Evolutionary conservation across 37 sponge, comb jelly and placozoan genomes (phyloP).

Genomic region (Aphrocallistes beatrix): DNA sequence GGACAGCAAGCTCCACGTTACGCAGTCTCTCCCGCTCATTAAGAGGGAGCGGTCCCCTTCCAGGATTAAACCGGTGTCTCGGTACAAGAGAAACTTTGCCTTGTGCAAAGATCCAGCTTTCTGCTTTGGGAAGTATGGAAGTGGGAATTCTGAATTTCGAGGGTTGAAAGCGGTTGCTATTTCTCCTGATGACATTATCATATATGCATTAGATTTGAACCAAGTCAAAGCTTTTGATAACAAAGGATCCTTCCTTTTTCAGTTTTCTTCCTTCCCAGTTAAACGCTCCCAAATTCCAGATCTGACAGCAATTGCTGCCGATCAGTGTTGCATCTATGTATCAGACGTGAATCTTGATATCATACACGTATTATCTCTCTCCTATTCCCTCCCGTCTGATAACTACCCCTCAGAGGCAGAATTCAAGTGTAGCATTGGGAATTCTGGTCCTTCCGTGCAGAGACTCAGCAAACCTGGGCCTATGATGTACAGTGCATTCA

Average conservation of each 20-base stretch:
- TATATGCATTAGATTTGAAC: neutral
- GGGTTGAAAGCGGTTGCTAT: neutral
- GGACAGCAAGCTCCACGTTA: neutral
- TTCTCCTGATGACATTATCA: neutral
- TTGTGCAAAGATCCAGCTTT: neutral
- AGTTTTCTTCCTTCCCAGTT: constrained; percentile 1
- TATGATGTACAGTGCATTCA: neutral
- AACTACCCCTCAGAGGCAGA: neutral
- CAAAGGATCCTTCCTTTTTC: neutral
- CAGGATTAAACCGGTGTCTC: neutral
- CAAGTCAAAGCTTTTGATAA: neutral
- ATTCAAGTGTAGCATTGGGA: neutral
- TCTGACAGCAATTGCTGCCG: neutral
- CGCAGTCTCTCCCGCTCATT: neutral
- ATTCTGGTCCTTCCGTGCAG: neutral
- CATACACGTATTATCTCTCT: neutral
- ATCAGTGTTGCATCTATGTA: neutral
- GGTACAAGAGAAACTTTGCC: neutral
- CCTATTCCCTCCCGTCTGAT: neutral
- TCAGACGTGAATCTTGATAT: neutral
- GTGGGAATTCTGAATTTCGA: neutral
- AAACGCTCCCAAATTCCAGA: neutral
- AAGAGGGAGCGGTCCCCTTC: neutral
- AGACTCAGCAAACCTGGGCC: neutral
- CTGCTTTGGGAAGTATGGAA: neutral